These are phyloP conservation scores for Calameuta idolon DNA, from an alignment of 2,888 invertebrate genomes.

Conservation along the genomic window DNA sequence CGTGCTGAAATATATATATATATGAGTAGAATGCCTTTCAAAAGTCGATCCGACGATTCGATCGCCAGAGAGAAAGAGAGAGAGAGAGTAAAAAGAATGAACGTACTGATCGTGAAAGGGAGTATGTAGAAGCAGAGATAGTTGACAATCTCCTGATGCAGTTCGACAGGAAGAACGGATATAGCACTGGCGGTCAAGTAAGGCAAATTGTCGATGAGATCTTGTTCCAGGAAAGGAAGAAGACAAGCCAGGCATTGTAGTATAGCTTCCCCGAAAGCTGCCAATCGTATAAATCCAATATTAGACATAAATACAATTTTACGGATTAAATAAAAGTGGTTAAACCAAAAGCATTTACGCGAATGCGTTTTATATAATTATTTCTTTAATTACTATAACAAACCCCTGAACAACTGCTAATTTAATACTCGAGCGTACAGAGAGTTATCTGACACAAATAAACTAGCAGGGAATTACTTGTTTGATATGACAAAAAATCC, in stretches of 20 bases:
- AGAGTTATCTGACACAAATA: neutral
- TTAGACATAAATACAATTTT: neutral
- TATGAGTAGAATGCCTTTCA: neutral
- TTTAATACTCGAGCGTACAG: neutral
- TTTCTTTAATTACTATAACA: neutral
- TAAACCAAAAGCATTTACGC: neutral
- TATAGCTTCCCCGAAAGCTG: slow-evolving; percentile 93
- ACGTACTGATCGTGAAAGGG: slow-evolving; percentile 94
- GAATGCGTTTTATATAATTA: neutral
- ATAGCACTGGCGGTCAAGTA: slow-evolving; percentile 95
- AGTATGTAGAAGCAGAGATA: slow-evolving; percentile 95
- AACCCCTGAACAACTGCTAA: neutral
- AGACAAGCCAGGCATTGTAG: slow-evolving; percentile 95
- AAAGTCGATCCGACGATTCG: neutral
- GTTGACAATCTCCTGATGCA: slow-evolving; percentile 96
- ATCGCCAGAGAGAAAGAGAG: neutral
- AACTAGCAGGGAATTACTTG: neutral
- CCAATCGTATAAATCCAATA: slow-evolving; percentile 41
- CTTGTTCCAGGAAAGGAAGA: slow-evolving; percentile 95
- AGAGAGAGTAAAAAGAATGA: slow-evolving; percentile 1
- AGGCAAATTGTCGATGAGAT: slow-evolving; percentile 94
- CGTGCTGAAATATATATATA: slow-evolving; percentile 70
- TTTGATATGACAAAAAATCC: neutral
- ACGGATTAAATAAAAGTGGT: neutral
- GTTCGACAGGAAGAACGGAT: slow-evolving; percentile 87